These are phyloP conservation scores for Chaetogeoica ovagalla DNA, from an alignment of 2,888 invertebrate species.

Conservation along the genomic window DNA sequence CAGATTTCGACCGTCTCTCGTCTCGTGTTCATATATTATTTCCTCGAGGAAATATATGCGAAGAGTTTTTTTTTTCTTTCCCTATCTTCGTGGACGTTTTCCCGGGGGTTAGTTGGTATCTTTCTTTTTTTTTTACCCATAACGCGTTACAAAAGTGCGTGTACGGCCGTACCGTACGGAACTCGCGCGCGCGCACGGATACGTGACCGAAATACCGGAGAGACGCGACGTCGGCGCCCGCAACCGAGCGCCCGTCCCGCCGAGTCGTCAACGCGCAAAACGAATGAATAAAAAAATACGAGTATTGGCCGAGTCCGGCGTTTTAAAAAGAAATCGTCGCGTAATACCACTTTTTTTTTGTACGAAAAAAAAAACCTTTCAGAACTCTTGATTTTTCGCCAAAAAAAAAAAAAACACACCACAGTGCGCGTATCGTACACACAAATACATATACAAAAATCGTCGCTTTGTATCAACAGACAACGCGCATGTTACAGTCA, in stretches of 20 bases:
- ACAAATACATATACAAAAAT: too few relatives aligned
- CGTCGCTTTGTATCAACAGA: too few relatives aligned
- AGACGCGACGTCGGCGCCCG: not conserved
- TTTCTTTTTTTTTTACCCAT: slow-evolving; percentile 4
- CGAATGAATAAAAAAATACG: not conserved
- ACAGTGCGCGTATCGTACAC: too few relatives aligned
- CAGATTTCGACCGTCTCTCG: slow-evolving; percentile 48
- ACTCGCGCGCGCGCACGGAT: slow-evolving; percentile 13
- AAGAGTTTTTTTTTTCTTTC: not conserved
- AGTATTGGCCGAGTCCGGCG: slow-evolving; percentile 18
- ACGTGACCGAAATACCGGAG: slow-evolving; percentile 48
- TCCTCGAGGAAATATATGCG: not conserved
- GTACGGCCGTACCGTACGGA: not conserved
- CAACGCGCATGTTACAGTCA: too few relatives aligned
- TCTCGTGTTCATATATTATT: slow-evolving; percentile 32
- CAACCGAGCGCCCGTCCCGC: not conserved
- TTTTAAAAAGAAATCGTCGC: too few relatives aligned
- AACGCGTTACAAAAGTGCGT: slow-evolving; percentile 15
- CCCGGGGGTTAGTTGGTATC: not conserved
- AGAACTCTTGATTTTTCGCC: too few relatives aligned
- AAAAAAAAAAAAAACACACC: too few relatives aligned
- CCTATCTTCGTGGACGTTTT: not conserved
- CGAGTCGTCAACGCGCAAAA: not conserved
- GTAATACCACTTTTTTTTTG: too few relatives aligned
- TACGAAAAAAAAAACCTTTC: too few relatives aligned